Evolutionary conservation across 1,140 invertebrate genomes (phyloP).

Genomic region (Eumaeus atala): DNA sequence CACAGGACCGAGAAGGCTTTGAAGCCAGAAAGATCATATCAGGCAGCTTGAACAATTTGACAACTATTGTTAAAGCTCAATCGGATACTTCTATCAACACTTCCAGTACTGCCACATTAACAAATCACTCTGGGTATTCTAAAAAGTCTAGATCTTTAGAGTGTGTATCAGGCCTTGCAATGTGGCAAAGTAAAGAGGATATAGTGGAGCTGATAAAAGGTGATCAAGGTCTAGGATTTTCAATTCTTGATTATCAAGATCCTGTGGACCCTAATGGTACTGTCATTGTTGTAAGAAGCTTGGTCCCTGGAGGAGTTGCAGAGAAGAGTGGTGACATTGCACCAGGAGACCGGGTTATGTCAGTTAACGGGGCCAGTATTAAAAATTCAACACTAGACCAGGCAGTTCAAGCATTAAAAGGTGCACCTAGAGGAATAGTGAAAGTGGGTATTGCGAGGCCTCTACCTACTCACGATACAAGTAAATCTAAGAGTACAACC

Average conservation of each 20-base stretch:
- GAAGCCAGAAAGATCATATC: conserved; percentile 85
- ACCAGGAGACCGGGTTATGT: conserved; percentile 92
- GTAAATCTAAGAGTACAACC: conserved; percentile 63
- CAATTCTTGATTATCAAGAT: conserved; percentile 95
- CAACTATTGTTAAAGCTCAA: conserved; percentile 88
- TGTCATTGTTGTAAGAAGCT: conserved; percentile 94
- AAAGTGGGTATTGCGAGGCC: conserved; percentile 79
- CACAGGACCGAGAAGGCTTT: conserved; percentile 85
- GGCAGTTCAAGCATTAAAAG: conserved; percentile 92
- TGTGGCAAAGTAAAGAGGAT: conserved; percentile 93
- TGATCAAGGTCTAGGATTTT: conserved; percentile 94
- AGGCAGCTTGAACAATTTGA: conserved; percentile 82
- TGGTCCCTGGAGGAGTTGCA: conserved; percentile 94
- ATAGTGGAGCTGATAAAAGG: conserved; percentile 91
- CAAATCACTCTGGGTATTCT: conserved; percentile 80
- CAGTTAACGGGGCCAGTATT: conserved; percentile 89
- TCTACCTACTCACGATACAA: conserved; percentile 49
- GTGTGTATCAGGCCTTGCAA: conserved; percentile 90
- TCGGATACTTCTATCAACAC: conserved; percentile 89
- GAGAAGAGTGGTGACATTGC: conserved; percentile 91
- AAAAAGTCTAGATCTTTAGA: conserved; percentile 94
- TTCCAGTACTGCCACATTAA: conserved; percentile 80
- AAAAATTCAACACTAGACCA: conserved; percentile 92
- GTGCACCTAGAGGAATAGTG: conserved; percentile 88
- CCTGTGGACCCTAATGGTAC: conserved; percentile 90